Conservation (phyloP, 2,113 vertebrate species). For the Epinephelus lanceolatus region DNA sequence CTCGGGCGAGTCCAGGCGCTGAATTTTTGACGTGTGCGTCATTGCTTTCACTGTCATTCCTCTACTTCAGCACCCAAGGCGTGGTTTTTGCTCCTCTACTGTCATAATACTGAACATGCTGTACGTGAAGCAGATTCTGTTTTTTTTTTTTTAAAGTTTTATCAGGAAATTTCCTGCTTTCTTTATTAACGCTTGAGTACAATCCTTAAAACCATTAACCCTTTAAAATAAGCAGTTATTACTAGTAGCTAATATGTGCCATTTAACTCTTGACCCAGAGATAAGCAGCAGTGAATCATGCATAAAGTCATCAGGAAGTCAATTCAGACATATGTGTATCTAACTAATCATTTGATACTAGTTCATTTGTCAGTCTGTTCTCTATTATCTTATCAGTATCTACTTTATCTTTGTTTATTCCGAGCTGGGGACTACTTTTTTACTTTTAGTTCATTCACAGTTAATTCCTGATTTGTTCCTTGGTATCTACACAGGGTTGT, state of each 20-base stretch:
- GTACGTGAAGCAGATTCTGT: background rate
- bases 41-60: slow-evolving; percentile 35
- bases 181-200: background rate
- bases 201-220: background rate
- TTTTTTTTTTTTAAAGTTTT: background rate
- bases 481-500: too few species aligned
- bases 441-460: background rate
- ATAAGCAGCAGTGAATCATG: slow-evolving; percentile 7
- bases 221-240: background rate
- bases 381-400: background rate
- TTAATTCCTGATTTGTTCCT: background rate
- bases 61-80: slow-evolving; percentile 26
- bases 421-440: background rate
- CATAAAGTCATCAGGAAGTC: background rate
- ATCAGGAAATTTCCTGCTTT: too few species aligned
- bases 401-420: background rate
- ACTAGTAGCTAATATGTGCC: background rate
- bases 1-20: slow-evolving; percentile 60
- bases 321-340: background rate
- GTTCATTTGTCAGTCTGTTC: background rate
- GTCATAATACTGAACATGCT: slow-evolving; percentile 30
- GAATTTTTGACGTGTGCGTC: slow-evolving; percentile 16
- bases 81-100: slow-evolving; percentile 5
- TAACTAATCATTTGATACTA: background rate
- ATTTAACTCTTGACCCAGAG: background rate